phyloP scores from a whole-genome alignment of 2,888 invertebrate species.

The Anodontia alba region DNA sequence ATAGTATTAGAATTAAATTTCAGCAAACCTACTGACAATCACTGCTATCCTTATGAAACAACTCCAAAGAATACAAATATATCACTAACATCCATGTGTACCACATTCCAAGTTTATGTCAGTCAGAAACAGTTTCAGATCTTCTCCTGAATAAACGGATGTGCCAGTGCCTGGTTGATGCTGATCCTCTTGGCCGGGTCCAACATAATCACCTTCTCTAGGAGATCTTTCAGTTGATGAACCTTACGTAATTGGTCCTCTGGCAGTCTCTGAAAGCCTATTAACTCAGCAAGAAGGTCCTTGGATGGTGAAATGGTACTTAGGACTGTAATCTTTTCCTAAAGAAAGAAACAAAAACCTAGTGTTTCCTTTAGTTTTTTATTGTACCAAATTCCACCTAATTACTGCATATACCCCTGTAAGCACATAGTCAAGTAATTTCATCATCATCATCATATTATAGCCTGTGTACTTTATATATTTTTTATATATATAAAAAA shows the following conservation, averaged over 20 bases:
- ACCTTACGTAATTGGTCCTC: conserved; percentile 96
- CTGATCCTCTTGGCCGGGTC: conserved; percentile 97
- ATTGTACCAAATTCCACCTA: too few relatives aligned
- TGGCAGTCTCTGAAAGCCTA: conserved; percentile 94
- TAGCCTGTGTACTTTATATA: too few relatives aligned
- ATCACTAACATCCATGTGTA: conserved; percentile 13
- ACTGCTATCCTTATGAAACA: neutral
- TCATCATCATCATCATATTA: too few relatives aligned
- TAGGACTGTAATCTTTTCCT: conserved; percentile 98
- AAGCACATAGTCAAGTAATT: too few relatives aligned
- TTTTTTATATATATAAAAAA: too few relatives aligned
- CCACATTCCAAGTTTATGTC: neutral
- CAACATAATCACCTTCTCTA: conserved; percentile 95
- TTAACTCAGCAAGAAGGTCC: conserved; percentile 94
- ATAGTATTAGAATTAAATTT: too few relatives aligned
- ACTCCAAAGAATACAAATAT: neutral
- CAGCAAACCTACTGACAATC: too few relatives aligned
- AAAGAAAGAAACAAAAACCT: conserved; percentile 78
- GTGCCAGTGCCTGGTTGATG: conserved; percentile 96
- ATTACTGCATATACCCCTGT: too few relatives aligned
- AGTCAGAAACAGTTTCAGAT: conserved; percentile 53
- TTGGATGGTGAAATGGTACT: conserved; percentile 92
- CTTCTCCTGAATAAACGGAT: conserved; percentile 96
- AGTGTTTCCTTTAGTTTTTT: too few relatives aligned
- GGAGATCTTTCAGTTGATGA: conserved; percentile 94